Evolutionary conservation across 2,113 vertebrate genomes (phyloP).

Genomic region (Podarcis raffonei): DNA sequence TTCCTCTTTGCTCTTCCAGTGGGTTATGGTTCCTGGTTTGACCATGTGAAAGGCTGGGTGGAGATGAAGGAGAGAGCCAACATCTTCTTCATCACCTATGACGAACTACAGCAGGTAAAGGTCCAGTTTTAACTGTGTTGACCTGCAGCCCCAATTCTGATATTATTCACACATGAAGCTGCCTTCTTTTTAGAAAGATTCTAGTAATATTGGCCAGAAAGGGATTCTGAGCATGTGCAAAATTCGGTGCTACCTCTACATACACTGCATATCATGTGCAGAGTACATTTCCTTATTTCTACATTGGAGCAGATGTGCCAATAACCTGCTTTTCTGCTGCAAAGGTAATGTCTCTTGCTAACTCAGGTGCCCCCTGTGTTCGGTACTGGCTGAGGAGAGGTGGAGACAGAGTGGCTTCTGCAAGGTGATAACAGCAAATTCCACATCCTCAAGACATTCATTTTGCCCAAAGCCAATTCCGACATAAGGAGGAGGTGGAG

Average conservation of each 20-base stretch:
- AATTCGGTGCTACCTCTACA: too few species aligned
- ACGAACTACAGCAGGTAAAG: conserved; percentile 43
- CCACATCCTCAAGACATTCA: too few species aligned
- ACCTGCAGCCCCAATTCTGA: too few species aligned
- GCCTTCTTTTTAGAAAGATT: not conserved
- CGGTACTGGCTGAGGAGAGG: not conserved
- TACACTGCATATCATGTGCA: not conserved
- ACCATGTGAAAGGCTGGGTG: conserved; percentile 44
- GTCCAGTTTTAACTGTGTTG: accelerated
- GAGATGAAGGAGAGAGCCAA: conserved; percentile 20
- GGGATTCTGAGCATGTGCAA: not conserved
- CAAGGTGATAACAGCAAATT: too few species aligned
- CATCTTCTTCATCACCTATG: conserved; percentile 48
- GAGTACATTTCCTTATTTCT: not conserved
- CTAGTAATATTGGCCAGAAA: too few species aligned
- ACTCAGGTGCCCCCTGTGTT: not conserved
- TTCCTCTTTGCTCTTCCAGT: not conserved
- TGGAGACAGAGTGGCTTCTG: too few species aligned
- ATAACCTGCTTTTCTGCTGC: not conserved
- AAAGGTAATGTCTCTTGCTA: too few species aligned
- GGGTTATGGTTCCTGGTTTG: conserved; percentile 47
- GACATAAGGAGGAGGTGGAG: too few species aligned
- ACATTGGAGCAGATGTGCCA: not conserved
- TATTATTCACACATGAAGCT: too few species aligned
- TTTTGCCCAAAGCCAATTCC: too few species aligned